A percentile compares a stretch with the other conserved stretches of the same genome.
Conservation (phyloP, 2,888 invertebrate species). For the Oscheius onirici region DNA sequence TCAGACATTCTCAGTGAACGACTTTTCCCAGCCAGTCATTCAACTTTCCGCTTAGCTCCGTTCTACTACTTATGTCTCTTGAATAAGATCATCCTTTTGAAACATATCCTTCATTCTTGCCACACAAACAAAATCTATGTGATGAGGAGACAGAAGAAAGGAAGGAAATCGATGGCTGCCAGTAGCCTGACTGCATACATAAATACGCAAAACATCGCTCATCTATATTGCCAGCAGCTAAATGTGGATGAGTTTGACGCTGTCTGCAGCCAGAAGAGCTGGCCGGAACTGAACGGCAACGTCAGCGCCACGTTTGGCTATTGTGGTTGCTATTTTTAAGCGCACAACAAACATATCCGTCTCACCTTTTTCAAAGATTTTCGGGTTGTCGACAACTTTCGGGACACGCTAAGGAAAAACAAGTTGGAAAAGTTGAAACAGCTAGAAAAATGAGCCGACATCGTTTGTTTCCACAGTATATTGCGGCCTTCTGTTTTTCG, state of each 20-base stretch:
- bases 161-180: conserved; percentile 18
- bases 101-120: too few species aligned
- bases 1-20: too few species aligned
- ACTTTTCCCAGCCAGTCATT: too few species aligned
- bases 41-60: too few species aligned
- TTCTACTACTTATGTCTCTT: too few species aligned
- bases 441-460: background rate
- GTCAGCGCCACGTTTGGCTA: background rate
- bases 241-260: background rate
- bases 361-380: too few species aligned
- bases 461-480: too few species aligned
- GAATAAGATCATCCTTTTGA: too few species aligned
- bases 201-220: conserved; percentile 13
- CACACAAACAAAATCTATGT: background rate
- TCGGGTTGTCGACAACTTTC: too few species aligned
- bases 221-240: background rate
- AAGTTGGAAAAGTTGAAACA: background rate
- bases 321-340: background rate
- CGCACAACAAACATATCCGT: background rate
- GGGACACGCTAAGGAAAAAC: background rate
- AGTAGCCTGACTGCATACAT: conserved; percentile 5
- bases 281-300: background rate
- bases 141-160: conserved; percentile 13
- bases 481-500: too few species aligned
- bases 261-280: too few species aligned